Evolutionary conservation across 1,140 invertebrate genomes (phyloP), one percentile per base, ranked within the genome.

Genomic region (Charaxes varanes): DNA sequence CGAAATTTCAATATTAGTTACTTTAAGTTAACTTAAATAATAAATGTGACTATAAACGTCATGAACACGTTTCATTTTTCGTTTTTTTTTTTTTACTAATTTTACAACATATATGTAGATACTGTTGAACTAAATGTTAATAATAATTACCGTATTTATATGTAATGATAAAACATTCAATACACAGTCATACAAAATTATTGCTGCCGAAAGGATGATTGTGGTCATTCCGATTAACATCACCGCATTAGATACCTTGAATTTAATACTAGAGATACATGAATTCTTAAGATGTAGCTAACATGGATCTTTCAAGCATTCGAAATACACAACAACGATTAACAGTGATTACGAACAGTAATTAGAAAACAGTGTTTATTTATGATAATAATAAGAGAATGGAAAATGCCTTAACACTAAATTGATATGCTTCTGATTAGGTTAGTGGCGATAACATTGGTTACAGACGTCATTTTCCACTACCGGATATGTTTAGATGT

Each of bases 1-100:
- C 65, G 66, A 71, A 69, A 65, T 65, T 61, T 69, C 54, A 64
- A 61, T 68, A 58, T 69, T 66, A 70, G 53, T 70, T 50, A 69
- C n/a, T n/a, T n/a, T 69, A 68, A 48, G 67, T 67, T 74, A 72
- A 63, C 41, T 61, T 61, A 64, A 71, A 73, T 74, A 82, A 77
- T 72, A 82, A 82, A 82, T 82, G 78, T 82, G 78, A 82, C 78
- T 73, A 58, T 73, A 68, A 79, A 78, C 68, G 47, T 18, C 19
- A 33, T 50, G 37, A 50, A 54, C 46, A 54, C 42, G 34, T 52
- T 19, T 19, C 16, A 15, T 36, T 26, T 22, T 30, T 27, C 26
- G 28, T 37, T 10, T 35, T 30, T 35, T 36, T 21, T 23, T 22
- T 17, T 18, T 32, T 30, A 17, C 4, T 34, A 18, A n/a, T n/a